These are phyloP conservation scores for Eurois occulta DNA, from an alignment of 2,888 invertebrate species.

Conservation along the genomic window DNA sequence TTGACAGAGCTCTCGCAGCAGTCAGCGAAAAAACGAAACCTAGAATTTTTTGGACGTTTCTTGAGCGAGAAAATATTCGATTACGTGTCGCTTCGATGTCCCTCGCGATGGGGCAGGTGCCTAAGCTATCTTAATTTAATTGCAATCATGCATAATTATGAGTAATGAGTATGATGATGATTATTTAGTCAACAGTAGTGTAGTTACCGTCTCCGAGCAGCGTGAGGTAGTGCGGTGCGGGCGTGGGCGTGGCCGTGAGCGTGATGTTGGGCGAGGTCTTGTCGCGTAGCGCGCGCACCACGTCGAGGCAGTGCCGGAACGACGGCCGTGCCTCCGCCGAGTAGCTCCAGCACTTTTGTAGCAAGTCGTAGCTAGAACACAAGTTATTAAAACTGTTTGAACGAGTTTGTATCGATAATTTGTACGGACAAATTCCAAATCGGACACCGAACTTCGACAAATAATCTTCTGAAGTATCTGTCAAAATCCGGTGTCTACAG, in stretches of 20 bases:
- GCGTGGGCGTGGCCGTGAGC: slow-evolving; percentile 79
- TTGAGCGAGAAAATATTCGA: not conserved
- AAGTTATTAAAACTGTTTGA: not conserved
- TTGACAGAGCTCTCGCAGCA: not conserved
- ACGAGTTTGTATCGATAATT: not conserved
- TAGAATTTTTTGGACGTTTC: not conserved
- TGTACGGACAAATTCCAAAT: not conserved
- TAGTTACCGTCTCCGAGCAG: slow-evolving; percentile 83
- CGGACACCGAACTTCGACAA: not conserved
- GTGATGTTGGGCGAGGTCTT: slow-evolving; percentile 80
- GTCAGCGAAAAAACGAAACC: not conserved
- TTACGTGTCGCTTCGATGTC: too few species aligned
- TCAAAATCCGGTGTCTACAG: not conserved
- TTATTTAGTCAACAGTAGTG: not conserved
- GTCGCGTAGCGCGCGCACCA: slow-evolving; percentile 86
- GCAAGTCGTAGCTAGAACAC: slow-evolving; percentile 93
- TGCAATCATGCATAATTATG: slow-evolving; percentile 33
- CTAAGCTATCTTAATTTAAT: not conserved
- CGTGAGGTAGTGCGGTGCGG: slow-evolving; percentile 85
- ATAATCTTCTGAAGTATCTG: not conserved
- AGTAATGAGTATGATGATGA: slow-evolving; percentile 2
- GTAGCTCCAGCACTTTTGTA: slow-evolving; percentile 97
- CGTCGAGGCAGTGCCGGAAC: slow-evolving; percentile 95
- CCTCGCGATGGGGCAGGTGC: too few species aligned
- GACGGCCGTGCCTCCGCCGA: slow-evolving; percentile 95